phyloP scores from a whole-genome alignment of 2,888 invertebrate genomes.

The Tortrix viridana region DNA sequence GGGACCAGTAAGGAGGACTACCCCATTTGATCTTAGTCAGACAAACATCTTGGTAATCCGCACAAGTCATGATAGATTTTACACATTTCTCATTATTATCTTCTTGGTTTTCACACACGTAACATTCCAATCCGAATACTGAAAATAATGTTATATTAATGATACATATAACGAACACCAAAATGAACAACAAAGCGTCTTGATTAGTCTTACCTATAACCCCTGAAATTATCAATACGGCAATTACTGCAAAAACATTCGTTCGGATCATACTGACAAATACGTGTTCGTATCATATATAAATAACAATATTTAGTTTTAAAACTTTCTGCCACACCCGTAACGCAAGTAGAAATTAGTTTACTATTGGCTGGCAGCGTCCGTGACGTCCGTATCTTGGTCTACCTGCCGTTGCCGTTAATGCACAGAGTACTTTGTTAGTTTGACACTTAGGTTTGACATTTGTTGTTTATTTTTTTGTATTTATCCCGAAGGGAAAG shows the following conservation, averaged over 20 bases:
- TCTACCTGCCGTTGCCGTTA: no score
- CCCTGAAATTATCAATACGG: slow-evolving; percentile 21
- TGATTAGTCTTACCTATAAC: slow-evolving; percentile 24
- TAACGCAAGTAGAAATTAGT: slow-evolving; percentile 14
- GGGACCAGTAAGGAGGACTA: slow-evolving; percentile 97
- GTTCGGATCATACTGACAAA: slow-evolving; percentile 19
- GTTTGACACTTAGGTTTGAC: no score
- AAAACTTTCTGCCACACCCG: slow-evolving; percentile 33
- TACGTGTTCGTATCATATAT: not conserved
- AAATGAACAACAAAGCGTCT: not conserved
- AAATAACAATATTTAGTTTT: slow-evolving; percentile 18
- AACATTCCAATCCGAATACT: slow-evolving; percentile 93
- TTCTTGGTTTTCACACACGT: slow-evolving; percentile 96
- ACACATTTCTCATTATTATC: slow-evolving; percentile 96
- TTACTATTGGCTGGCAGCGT: not conserved
- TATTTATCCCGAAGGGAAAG: no score
- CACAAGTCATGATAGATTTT: slow-evolving; percentile 95
- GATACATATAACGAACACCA: not conserved
- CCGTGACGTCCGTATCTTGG: no score
- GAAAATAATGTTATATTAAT: slow-evolving; percentile 49
- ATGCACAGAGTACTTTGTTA: no score
- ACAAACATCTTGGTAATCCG: slow-evolving; percentile 93
- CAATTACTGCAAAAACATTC: slow-evolving; percentile 20
- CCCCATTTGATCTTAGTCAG: slow-evolving; percentile 97
- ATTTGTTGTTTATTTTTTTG: no score